Base-by-base conservation (phyloP, 53 echinoderm and acorn worm genomes). In the Astropecten irregularis region DNA sequence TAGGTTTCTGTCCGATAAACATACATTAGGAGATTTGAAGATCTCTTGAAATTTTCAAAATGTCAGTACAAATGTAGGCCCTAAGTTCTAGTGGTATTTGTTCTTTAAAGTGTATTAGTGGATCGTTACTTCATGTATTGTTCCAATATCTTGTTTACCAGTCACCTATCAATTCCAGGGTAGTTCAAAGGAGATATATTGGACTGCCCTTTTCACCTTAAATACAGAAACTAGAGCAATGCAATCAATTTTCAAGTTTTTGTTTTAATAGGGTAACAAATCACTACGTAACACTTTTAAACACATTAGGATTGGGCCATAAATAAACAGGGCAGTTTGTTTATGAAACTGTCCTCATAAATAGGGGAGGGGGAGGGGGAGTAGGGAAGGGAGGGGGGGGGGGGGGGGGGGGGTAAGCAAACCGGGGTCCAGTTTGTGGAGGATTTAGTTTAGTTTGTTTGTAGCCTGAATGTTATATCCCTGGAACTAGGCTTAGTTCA, bases 281-380 rank as follows among this genome's bases (percentile, higher is more conserved):
- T 79, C 79, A 79, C 79, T 30, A 60, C 19, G 40, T 62, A 60
- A 79, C 79, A 79, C 79, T 79, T 79, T 79, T 56, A 79, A 79
- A 79, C 79, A 79, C 79, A 79, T 79, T 79, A 79, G 48, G 61
- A 44, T 61, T 36, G 47, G 32, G 79, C 79, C 79, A 62, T 79
- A 79, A 79, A 79, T 79, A 79, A 79, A 79, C 63, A 79, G 59
- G 79, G 39, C 61, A 62, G 79, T 61, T 79, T 79, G 79, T 79
- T 79, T 79, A 79, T 44, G 47, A 79, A 79, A 60, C 60, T 62
- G 49, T 79, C 61, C 10, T 79, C 79, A 79, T 79, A 79, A 79
- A 79, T 62, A 61, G 79, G 6, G 42, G 42, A 8, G 42, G 42
- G 42, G 42, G 42, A 11, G 42, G 42, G 42, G 42, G 42, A 8